Evolutionary conservation across 1,140 invertebrate species (phyloP).

Genomic region (Berghia stephanieae): DNA sequence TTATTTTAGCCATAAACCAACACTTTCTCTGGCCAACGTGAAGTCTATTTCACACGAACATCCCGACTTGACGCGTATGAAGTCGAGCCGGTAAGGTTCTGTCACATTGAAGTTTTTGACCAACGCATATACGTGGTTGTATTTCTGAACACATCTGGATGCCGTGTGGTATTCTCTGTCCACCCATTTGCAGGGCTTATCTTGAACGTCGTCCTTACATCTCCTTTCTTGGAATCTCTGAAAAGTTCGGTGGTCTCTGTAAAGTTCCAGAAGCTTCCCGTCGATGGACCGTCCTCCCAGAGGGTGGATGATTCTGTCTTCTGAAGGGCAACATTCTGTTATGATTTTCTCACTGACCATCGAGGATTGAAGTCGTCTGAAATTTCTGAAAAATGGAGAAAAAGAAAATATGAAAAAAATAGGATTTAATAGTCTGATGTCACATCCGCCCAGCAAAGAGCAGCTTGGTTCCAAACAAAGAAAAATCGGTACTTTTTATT

Average conservation of each 20-base stretch:
- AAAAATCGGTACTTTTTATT: too few species aligned
- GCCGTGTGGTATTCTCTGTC: constrained; percentile 75
- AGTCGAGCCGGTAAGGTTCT: constrained; percentile 78
- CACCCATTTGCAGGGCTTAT: constrained; percentile 80
- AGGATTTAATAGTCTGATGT: too few species aligned
- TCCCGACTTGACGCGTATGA: constrained; percentile 82
- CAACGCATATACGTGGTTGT: constrained; percentile 85
- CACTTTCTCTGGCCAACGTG: too few species aligned
- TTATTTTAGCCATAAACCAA: too few species aligned
- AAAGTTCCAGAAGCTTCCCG: constrained; percentile 80
- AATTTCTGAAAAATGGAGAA: too few species aligned
- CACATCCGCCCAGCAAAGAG: too few species aligned
- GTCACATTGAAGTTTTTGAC: constrained; percentile 71
- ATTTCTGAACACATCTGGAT: constrained; percentile 83
- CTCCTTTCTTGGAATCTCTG: constrained; percentile 82
- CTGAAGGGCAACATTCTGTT: constrained; percentile 82
- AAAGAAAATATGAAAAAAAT: too few species aligned
- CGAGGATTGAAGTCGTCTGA: too few species aligned
- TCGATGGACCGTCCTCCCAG: constrained; percentile 78
- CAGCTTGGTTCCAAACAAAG: too few species aligned
- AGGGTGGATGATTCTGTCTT: constrained; percentile 80
- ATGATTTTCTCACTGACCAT: too few species aligned
- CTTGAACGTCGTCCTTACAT: constrained; percentile 76
- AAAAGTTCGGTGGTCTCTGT: constrained; percentile 72
- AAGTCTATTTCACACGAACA: constrained; percentile 79